Percentiles rank a stretch among this genome's conserved stretches.
Conservation (phyloP, 2,888 invertebrate species). For the Sturmia bella region DNA sequence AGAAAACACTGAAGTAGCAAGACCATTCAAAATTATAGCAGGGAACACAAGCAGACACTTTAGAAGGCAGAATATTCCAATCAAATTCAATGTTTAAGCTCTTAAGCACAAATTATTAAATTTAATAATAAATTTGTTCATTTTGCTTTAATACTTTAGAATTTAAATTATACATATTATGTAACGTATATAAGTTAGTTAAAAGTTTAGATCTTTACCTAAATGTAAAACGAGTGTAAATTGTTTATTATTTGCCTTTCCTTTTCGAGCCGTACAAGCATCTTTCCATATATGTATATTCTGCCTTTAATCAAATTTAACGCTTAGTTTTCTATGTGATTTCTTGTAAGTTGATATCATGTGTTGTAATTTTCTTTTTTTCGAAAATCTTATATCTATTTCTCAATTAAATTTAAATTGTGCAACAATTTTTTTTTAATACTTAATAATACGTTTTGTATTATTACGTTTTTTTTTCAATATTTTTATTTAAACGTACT, state of each 20-base stretch:
- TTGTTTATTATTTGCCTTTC: slow-evolving; percentile 6
- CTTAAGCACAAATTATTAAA: slow-evolving; percentile 57
- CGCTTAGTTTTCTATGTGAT: slow-evolving; percentile 35
- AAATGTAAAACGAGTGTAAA: slow-evolving; percentile 30
- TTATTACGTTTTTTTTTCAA: slow-evolving; percentile 30
- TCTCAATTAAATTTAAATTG: slow-evolving; percentile 65
- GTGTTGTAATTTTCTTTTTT: slow-evolving; percentile 58
- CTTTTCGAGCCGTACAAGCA: neutral
- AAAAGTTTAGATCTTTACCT: slow-evolving; percentile 13
- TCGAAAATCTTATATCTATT: slow-evolving; percentile 34
- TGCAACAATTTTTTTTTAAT: slow-evolving; percentile 64
- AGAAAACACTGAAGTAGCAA: slow-evolving; percentile 44
- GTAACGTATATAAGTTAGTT: slow-evolving; percentile 3
- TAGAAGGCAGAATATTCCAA: slow-evolving; percentile 59
- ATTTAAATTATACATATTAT: neutral
- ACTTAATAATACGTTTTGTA: slow-evolving; percentile 64
- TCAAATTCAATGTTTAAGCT: slow-evolving; percentile 35
- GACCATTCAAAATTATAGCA: slow-evolving; percentile 48
- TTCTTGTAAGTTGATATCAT: slow-evolving; percentile 48
- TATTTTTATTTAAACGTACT: slow-evolving; percentile 59
- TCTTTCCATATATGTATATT: slow-evolving; percentile 28
- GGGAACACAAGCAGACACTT: slow-evolving; percentile 56
- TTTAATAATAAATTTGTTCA: slow-evolving; percentile 1
- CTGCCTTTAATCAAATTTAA: slow-evolving; percentile 44
- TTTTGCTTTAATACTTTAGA: slow-evolving; percentile 5